Conservation (phyloP, 2,888 invertebrate genomes). For the Calameuta pallipes region DNA sequence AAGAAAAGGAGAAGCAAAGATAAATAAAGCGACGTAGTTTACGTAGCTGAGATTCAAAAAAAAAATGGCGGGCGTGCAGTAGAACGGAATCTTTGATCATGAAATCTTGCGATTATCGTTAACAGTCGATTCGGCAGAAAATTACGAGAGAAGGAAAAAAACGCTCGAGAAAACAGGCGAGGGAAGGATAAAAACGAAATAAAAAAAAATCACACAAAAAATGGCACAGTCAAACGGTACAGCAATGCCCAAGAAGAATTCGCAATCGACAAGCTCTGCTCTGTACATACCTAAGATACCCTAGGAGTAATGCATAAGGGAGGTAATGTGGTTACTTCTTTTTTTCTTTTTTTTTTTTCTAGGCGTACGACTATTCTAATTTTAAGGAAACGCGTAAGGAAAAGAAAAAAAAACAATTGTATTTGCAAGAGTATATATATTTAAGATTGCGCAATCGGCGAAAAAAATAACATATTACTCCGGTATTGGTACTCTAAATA, state of each 20-base stretch:
- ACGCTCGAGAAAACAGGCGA: not conserved
- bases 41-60: not conserved
- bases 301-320: not conserved
- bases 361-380: not conserved
- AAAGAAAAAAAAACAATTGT: constrained; percentile 11
- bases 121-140: not conserved
- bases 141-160: not conserved
- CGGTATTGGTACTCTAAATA: not conserved
- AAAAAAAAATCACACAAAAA: not conserved
- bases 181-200: not conserved
- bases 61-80: not conserved
- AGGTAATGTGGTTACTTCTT: not conserved
- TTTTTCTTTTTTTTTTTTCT: not conserved
- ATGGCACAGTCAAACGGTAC: constrained; percentile 19
- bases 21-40: not conserved
- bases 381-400: constrained; percentile 1
- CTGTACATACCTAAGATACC: constrained; percentile 27
- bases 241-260: constrained; percentile 23
- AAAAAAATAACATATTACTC: not conserved
- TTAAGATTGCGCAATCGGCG: not conserved
- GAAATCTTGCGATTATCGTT: not conserved
- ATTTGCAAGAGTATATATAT: constrained; percentile 8
- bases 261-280: constrained; percentile 14
- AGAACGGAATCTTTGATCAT: not conserved
- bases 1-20: not conserved